Percentiles rank a stretch among this genome's conserved stretches.
Conservation (phyloP, 1,140 invertebrate species). For the Achroia grisella region DNA sequence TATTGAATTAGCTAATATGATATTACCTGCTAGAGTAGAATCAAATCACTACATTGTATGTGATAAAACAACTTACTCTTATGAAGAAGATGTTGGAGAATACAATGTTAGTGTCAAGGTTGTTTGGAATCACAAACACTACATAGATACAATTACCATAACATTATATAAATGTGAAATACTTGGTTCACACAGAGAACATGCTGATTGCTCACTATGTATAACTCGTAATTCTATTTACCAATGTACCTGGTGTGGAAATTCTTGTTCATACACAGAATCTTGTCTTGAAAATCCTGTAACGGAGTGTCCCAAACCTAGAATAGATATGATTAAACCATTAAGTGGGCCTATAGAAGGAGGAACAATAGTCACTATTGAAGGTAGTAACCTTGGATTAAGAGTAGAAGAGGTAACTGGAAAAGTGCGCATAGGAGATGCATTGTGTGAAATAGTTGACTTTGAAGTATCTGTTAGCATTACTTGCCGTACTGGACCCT, state of each 20-base stretch:
- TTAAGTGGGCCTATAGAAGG: conserved; percentile 96
- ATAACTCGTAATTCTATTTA: conserved; percentile 91
- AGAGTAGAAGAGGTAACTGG: conserved; percentile 91
- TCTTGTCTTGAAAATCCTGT: conserved; percentile 83
- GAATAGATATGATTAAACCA: conserved; percentile 96
- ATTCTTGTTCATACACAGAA: conserved; percentile 88
- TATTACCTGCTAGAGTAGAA: conserved; percentile 89
- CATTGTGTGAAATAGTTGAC: conserved; percentile 89
- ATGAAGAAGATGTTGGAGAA: conserved; percentile 88
- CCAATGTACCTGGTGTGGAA: conserved; percentile 94
- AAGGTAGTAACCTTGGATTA: conserved; percentile 95
- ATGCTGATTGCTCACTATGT: conserved; percentile 95
- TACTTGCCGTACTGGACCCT: conserved; percentile 89
- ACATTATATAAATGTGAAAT: conserved; percentile 96
- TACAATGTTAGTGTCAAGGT: conserved; percentile 92
- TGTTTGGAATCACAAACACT: conserved; percentile 94
- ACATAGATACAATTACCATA: conserved; percentile 91
- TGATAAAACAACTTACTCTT: conserved; percentile 93
- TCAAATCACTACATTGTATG: conserved; percentile 89
- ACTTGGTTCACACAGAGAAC: conserved; percentile 91
- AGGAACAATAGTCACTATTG: conserved; percentile 95
- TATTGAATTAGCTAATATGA: conserved; percentile 92
- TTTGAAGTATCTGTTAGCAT: conserved; percentile 95
- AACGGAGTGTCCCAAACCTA: conserved; percentile 91
- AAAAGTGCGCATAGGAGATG: conserved; percentile 92